phyloP scores from a whole-genome alignment of 1,140 invertebrate species.

The Cydia pomonella region DNA sequence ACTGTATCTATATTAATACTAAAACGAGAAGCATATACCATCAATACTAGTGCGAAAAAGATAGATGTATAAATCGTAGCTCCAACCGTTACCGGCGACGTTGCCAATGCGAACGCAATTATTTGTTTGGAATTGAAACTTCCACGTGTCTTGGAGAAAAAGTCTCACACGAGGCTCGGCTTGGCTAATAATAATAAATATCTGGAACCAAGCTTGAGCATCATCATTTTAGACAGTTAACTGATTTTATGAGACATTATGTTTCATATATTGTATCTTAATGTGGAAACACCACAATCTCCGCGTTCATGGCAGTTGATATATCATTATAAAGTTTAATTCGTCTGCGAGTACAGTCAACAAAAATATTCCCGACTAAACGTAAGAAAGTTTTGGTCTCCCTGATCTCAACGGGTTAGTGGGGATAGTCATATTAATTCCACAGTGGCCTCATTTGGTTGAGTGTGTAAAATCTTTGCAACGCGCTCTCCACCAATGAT shows the following conservation, averaged over 20 bases:
- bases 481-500: neutral
- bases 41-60: neutral
- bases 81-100: neutral
- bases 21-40: neutral
- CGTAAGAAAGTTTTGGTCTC: no score
- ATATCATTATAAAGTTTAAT: no score
- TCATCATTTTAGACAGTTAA: no score
- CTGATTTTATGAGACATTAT: no score
- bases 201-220: no score
- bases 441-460: neutral
- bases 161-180: neutral
- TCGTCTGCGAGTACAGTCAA: no score
- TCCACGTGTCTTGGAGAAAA: neutral
- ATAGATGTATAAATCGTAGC: neutral
- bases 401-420: no score
- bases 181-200: neutral
- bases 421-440: neutral
- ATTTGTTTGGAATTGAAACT: slow-evolving; percentile 15
- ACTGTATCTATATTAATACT: slow-evolving; percentile 18
- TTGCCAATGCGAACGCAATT: slow-evolving; percentile 29
- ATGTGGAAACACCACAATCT: no score
- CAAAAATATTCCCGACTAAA: no score
- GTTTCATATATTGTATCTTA: no score
- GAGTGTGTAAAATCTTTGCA: neutral
- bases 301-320: no score